Conservation (phyloP, 2,888 invertebrate genomes). For the Cancer borealis region DNA sequence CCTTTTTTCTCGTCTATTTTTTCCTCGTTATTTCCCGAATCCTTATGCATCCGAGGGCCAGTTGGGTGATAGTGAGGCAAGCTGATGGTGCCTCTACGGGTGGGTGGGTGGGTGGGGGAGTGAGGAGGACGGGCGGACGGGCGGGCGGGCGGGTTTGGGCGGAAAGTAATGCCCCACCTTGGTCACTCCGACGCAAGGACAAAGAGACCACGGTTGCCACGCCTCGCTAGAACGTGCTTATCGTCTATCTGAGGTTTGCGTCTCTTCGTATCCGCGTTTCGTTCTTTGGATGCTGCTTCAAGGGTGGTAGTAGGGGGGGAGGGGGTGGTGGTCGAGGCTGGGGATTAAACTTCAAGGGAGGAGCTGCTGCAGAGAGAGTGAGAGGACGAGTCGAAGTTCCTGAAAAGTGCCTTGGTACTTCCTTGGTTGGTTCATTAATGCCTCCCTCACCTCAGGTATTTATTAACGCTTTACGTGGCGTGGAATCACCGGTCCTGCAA, state of each 20-base stretch:
- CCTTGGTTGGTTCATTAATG: background rate
- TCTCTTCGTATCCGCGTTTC: background rate
- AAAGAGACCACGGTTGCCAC: constrained; percentile 35
- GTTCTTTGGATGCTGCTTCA: background rate
- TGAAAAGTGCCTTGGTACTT: background rate
- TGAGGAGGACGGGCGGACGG: background rate
- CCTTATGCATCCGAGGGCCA: background rate
- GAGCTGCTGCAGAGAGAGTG: background rate
- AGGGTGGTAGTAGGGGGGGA: background rate
- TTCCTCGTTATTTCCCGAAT: constrained; percentile 14
- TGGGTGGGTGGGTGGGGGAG: constrained; percentile 1
- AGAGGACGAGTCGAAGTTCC: background rate
- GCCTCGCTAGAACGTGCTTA: constrained; percentile 26
- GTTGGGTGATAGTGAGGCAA: constrained; percentile 25
- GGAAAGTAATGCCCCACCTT: constrained; percentile 8
- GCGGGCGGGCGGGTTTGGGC: background rate
- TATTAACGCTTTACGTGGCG: background rate
- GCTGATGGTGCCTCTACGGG: background rate
- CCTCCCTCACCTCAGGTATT: background rate
- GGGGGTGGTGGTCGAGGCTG: background rate
- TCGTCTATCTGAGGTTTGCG: background rate
- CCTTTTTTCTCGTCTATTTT: constrained; percentile 23
- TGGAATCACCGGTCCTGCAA: background rate
- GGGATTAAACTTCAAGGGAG: background rate
- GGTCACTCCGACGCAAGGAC: background rate